Conservation (phyloP, 2,113 vertebrate genomes). For the Pristiophorus japonicus region DNA sequence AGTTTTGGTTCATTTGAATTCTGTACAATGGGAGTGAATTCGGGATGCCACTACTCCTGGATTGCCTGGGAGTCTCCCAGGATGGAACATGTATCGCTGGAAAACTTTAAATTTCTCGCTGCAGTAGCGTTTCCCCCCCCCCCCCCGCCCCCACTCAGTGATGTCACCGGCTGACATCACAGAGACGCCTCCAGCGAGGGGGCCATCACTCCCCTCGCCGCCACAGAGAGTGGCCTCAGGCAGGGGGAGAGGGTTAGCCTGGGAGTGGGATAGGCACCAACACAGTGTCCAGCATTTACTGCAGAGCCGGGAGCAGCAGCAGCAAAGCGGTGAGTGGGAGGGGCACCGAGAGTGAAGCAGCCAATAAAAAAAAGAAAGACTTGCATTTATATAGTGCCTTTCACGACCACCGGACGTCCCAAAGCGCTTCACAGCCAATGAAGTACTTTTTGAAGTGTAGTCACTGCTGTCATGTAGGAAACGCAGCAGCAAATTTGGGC, state of each 20-base stretch:
- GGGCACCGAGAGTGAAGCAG: neutral
- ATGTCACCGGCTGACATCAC: too few species aligned
- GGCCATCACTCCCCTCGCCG: neutral
- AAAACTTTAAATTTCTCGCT: neutral
- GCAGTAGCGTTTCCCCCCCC: neutral
- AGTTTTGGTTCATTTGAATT: neutral
- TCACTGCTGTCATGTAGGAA: too few species aligned
- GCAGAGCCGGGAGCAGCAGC: neutral
- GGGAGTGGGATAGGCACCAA: neutral
- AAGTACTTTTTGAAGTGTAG: too few species aligned
- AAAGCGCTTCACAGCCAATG: too few species aligned
- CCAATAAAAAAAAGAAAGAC: neutral
- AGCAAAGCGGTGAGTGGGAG: neutral
- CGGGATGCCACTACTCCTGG: neutral
- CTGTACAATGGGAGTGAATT: neutral
- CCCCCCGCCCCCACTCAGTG: neutral
- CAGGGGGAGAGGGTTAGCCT: neutral
- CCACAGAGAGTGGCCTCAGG: neutral
- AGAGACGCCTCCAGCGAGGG: neutral
- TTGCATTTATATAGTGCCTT: too few species aligned
- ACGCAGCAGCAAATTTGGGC: too few species aligned
- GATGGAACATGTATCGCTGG: neutral
- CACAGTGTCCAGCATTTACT: neutral
- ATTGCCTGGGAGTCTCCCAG: neutral
- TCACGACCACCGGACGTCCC: too few species aligned